A percentile compares a stretch with the other conserved stretches of the same genome.
phyloP scores from a whole-genome alignment of 2,797 vertebrate species.

The Synaphobranchus kaupii region DNA sequence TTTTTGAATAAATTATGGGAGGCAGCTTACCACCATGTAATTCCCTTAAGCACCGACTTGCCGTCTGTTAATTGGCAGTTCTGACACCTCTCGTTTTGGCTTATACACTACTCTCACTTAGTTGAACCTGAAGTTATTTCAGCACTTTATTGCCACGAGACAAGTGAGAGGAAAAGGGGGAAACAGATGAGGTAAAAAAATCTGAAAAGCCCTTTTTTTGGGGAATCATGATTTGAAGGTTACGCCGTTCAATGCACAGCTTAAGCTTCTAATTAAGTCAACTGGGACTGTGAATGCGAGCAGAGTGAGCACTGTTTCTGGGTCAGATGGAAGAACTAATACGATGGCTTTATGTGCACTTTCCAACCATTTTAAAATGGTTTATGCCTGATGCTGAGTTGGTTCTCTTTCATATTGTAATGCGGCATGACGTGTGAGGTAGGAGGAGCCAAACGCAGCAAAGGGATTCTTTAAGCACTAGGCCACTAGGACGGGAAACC shows the following conservation, averaged over 20 bases:
- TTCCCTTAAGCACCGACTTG: slow-evolving; percentile 64
- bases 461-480: no score
- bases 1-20: slow-evolving; percentile 33
- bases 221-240: slow-evolving; percentile 65
- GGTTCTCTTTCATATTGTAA: not conserved
- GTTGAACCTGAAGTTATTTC: slow-evolving; percentile 69
- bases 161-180: slow-evolving; percentile 45
- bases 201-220: slow-evolving; percentile 32
- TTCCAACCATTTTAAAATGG: slow-evolving; percentile 37
- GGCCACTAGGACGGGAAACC: no score
- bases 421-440: no score
- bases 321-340: slow-evolving; percentile 53
- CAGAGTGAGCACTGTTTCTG: slow-evolving; percentile 47
- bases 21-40: slow-evolving; percentile 65
- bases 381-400: slow-evolving; percentile 23
- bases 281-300: slow-evolving; percentile 47
- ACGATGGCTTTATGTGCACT: slow-evolving; percentile 33
- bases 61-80: slow-evolving; percentile 71
- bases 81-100: slow-evolving; percentile 32
- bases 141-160: slow-evolving; percentile 71
- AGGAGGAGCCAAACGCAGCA: no score
- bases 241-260: slow-evolving; percentile 54
- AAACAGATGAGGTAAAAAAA: slow-evolving; percentile 15
- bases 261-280: slow-evolving; percentile 58
- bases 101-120: slow-evolving; percentile 62